Evolutionary conservation across 2,113 vertebrate genomes (phyloP).

Genomic region (Patagioenas fasciata): DNA sequence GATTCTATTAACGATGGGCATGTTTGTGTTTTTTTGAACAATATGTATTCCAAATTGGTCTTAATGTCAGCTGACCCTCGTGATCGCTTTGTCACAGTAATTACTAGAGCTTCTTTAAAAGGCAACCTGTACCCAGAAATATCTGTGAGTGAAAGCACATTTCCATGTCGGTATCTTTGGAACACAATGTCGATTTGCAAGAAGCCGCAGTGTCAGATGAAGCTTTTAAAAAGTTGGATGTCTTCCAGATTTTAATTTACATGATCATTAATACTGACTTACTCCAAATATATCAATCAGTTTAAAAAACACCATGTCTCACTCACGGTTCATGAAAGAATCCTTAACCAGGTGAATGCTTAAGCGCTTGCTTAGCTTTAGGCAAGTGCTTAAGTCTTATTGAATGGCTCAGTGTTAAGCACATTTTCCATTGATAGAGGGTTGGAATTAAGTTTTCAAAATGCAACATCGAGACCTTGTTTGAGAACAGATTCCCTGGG

Average conservation of each 20-base stretch:
- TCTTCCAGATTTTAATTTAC: constrained; percentile 66
- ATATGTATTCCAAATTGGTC: not conserved
- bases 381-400: not conserved
- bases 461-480: not conserved
- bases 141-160: not conserved
- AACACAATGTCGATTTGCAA: constrained; percentile 38
- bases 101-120: constrained; percentile 2
- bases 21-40: constrained; percentile 8
- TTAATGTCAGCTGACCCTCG: not conserved
- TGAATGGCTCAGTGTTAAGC: not conserved
- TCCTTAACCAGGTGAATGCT: constrained; percentile 47
- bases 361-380: not conserved
- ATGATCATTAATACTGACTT: constrained; percentile 61
- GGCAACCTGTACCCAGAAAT: not conserved
- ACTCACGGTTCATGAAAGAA: not conserved
- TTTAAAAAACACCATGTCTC: constrained; percentile 45
- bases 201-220: constrained; percentile 15
- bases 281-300: constrained; percentile 63
- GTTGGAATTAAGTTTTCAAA: not conserved
- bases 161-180: not conserved
- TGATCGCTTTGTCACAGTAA: not conserved
- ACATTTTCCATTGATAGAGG: not conserved
- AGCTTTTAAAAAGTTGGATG: constrained; percentile 64
- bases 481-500: not conserved
- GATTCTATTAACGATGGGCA: not conserved